Evolutionary conservation across 2,797 vertebrate species (phyloP), one percentile per base, ranked within the genome.

Genomic region (Gephyroberyx darwinii): DNA sequence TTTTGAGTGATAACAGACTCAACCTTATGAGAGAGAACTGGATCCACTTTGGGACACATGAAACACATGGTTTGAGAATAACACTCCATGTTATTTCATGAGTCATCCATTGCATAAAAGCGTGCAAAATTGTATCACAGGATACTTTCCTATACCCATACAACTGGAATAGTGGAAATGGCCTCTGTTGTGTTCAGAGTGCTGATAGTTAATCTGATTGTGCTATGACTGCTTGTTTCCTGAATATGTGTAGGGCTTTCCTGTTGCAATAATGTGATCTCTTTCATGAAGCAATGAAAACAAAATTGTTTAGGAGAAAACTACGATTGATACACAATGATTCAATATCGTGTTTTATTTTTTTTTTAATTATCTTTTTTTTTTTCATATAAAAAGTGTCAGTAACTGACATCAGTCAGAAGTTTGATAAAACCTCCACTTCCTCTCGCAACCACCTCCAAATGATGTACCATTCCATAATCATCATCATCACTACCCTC

Each of bases 381-480:
- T 76, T 74, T 91, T 89, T 86, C 75, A 78, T 89, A 87, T 82
- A 85, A 84, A 89, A 94, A 91, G 82, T 90, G 92, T 93, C 93
- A 93, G 91, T 93, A 93, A 93, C 92, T 93, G 94, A 94, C 92
- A 88, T 91, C 84, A 92, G 90, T 90, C 91, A 90, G 84, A 90
- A 86, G 84, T 87, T 88, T 88, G 83, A 80, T 82, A 85, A 84
- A 82, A 74, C n/a, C 65, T 85, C 79, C 73, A 84, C 80, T 81
- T 88, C 82, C 86, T 91, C 82, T 91, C 81, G 89, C 64, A 90
- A 91, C 80, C 85, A 90, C 88, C 77, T 92, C 48, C 90, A 90
- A 91, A 87, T 81, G 81, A 83, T 90, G 93, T 94, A 94, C 93
- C 93, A 91, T 92, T 90, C 88, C 66, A 90, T 83, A 77, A 78